phyloP scores from a whole-genome alignment of 2,888 invertebrate species.

The Pseudococcus jackbeardsleyi region DNA sequence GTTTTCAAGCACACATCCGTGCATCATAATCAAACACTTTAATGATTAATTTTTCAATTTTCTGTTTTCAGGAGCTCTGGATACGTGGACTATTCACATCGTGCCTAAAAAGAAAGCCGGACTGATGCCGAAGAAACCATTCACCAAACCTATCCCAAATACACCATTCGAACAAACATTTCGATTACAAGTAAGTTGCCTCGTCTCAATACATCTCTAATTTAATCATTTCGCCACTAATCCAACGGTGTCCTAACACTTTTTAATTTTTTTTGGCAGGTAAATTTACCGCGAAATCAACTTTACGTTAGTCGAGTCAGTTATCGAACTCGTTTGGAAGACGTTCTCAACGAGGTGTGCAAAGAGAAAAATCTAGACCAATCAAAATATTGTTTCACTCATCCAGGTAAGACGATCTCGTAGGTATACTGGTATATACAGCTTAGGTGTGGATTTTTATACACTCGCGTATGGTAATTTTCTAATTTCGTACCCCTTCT shows the following conservation, averaged over 20 bases:
- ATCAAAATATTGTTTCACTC: constrained; percentile 81
- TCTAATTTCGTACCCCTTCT: background rate
- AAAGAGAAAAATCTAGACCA: constrained; percentile 82
- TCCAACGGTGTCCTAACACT: no score
- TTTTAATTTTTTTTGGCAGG: constrained; percentile 71
- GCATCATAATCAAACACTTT: no score
- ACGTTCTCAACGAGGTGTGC: constrained; percentile 81
- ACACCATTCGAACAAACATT: constrained; percentile 72
- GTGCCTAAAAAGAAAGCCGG: constrained; percentile 70
- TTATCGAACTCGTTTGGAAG: constrained; percentile 77
- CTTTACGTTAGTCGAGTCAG: constrained; percentile 83
- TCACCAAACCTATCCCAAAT: constrained; percentile 68
- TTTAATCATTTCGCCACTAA: background rate
- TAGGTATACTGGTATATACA: background rate
- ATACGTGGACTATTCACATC: constrained; percentile 72
- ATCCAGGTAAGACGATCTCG: constrained; percentile 75
- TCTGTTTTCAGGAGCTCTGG: constrained; percentile 71
- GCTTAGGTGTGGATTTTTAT: background rate
- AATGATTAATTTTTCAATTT: no score
- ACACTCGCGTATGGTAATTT: background rate
- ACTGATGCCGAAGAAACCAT: constrained; percentile 52
- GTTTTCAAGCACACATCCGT: constrained; percentile 31
- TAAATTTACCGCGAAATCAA: constrained; percentile 84
- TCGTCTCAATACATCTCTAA: no score
- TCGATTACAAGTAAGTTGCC: constrained; percentile 69